These are phyloP conservation scores for Vireo altiloquus DNA, from an alignment of 2,113 vertebrate species.

Conservation along the genomic window DNA sequence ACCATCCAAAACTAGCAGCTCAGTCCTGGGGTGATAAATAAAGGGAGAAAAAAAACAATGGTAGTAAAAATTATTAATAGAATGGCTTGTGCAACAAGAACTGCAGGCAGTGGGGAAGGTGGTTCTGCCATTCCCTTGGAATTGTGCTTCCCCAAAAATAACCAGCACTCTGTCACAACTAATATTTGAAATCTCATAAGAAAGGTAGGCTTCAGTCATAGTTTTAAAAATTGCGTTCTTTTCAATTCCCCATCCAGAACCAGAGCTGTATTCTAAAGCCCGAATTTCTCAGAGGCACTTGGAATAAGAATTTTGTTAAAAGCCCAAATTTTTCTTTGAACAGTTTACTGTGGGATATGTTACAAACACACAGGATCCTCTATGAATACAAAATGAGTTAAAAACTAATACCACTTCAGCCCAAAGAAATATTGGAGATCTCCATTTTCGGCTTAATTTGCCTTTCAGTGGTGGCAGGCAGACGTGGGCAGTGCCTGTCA, in stretches of 20 bases:
- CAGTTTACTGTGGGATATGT: not conserved
- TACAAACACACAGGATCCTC: not conserved
- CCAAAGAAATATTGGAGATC: conserved; percentile 42
- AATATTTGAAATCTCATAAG: not conserved
- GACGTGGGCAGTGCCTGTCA: conserved; percentile 53
- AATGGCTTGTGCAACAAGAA: rapidly evolving
- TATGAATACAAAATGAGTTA: conserved; percentile 15
- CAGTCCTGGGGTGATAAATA: not conserved
- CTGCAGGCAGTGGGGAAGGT: not conserved
- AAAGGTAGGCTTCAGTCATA: not conserved
- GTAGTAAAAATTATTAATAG: not conserved
- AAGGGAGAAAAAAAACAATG: rapidly evolving
- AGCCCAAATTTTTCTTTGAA: not conserved
- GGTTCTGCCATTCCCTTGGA: not conserved
- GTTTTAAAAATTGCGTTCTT: not conserved
- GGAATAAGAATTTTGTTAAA: not conserved
- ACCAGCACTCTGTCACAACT: not conserved
- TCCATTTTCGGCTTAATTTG: conserved; percentile 55
- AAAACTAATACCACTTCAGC: conserved; percentile 14
- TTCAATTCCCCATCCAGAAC: not conserved
- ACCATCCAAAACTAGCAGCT: not conserved
- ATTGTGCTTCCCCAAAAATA: not conserved
- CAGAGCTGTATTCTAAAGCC: not conserved
- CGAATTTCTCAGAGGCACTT: not conserved
- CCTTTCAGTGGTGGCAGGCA: conserved; percentile 17